Evolutionary conservation across 2,888 invertebrate genomes (phyloP).

Genomic region (Crocallis elinguaria): DNA sequence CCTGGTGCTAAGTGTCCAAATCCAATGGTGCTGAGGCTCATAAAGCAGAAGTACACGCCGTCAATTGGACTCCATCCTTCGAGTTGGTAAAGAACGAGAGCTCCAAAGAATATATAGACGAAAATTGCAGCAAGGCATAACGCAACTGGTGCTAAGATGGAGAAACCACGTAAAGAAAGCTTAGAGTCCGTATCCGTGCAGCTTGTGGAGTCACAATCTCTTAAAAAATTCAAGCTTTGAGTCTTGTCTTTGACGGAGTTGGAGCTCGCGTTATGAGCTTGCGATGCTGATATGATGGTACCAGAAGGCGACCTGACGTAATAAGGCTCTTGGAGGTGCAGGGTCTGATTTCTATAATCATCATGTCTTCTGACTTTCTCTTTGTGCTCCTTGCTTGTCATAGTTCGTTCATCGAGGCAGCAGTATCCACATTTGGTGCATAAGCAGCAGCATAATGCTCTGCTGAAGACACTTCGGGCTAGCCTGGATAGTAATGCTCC

Average conservation of each 20-base stretch:
- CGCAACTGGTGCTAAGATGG: constrained; percentile 94
- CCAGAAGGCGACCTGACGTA: constrained; percentile 86
- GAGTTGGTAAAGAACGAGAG: constrained; percentile 93
- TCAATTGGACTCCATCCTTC: constrained; percentile 97
- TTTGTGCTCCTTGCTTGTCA: constrained; percentile 91
- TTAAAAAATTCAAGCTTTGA: constrained; percentile 72
- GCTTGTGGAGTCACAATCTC: constrained; percentile 84
- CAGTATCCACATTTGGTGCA: constrained; percentile 96
- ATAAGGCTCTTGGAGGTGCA: constrained; percentile 88
- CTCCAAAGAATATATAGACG: constrained; percentile 95
- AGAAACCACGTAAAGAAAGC: constrained; percentile 88
- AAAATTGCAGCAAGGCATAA: constrained; percentile 95
- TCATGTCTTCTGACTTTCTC: constrained; percentile 91
- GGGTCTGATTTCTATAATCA: constrained; percentile 86
- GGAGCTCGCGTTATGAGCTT: constrained; percentile 74
- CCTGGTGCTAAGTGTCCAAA: constrained; percentile 95
- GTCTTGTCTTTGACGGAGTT: constrained; percentile 77
- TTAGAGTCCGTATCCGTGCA: constrained; percentile 88
- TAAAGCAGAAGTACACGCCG: constrained; percentile 97
- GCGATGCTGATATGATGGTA: constrained; percentile 81
- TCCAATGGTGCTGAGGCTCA: constrained; percentile 96
- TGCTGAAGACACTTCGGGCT: constrained; percentile 92
- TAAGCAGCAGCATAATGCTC: constrained; percentile 92
- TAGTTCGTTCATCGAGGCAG: constrained; percentile 93
- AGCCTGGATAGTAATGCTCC: constrained; percentile 93